Percentiles rank a stretch among this genome's conserved stretches.
Conservation (phyloP, 2,888 invertebrate genomes). For the Petrolisthes manimaculis region DNA sequence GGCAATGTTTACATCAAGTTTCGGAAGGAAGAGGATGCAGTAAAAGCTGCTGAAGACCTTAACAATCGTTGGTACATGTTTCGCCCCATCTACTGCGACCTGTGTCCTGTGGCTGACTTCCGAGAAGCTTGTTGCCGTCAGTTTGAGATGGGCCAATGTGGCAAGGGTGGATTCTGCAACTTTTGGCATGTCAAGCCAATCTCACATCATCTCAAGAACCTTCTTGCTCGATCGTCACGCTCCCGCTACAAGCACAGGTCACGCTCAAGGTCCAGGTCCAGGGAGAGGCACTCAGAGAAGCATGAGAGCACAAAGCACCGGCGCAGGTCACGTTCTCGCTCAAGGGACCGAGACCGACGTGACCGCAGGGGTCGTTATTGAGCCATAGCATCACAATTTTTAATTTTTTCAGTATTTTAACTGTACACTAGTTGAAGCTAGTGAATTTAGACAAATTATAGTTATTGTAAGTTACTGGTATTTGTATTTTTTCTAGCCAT, state of each 20-base stretch:
- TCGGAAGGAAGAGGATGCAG: slow-evolving; percentile 74
- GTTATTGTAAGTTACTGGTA: neutral
- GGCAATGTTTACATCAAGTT: slow-evolving; percentile 76
- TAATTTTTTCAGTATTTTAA: neutral
- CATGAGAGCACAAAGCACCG: slow-evolving; percentile 32
- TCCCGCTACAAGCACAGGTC: slow-evolving; percentile 59
- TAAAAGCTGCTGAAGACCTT: slow-evolving; percentile 73
- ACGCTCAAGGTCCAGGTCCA: slow-evolving; percentile 60
- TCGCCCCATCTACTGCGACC: slow-evolving; percentile 74
- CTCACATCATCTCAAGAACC: slow-evolving; percentile 64
- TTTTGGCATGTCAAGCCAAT: slow-evolving; percentile 66
- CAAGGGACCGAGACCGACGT: slow-evolving; percentile 62
- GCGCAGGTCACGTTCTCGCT: slow-evolving; percentile 60
- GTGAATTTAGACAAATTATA: slow-evolving; percentile 2
- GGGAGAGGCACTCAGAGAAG: slow-evolving; percentile 42
- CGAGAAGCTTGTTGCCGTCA: slow-evolving; percentile 75
- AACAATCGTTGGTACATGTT: slow-evolving; percentile 76
- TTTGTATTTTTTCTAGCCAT: no score
- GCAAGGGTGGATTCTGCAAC: slow-evolving; percentile 66
- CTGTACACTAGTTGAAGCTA: neutral
- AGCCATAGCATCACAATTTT: neutral
- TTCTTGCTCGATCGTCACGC: slow-evolving; percentile 62
- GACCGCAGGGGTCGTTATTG: slow-evolving; percentile 63
- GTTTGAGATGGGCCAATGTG: slow-evolving; percentile 72
- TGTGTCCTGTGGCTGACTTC: slow-evolving; percentile 76